Base-by-base conservation (phyloP, 2,113 vertebrate species). In the Pelusios castaneus region DNA sequence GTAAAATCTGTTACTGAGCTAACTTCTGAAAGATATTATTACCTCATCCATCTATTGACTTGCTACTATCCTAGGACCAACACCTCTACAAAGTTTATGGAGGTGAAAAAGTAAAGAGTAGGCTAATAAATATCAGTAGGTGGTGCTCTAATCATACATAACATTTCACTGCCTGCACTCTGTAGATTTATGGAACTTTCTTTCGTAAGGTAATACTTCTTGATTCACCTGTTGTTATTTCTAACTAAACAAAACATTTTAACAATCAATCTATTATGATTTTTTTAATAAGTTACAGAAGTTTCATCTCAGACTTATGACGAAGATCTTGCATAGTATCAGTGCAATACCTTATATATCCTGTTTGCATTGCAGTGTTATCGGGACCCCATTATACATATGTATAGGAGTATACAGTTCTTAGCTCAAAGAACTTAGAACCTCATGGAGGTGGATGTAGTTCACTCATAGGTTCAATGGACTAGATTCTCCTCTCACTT, bases 101-200 rank as follows among this genome's bases (percentile, higher is more conserved):
- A 63, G 49, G 38, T 0, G 1, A 10, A 38, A 38, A 83, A 51
- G 34, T 13, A 13, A 29, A 0, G 21, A 24, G 22, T 8, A 21
- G 31, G 22, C 6, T 49, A 14, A 2, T 4, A 8, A 27, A 22
- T 19, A 54, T 90, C 96, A 52, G 89, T 29, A 97, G 97, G 43
- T 95, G 97, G 97, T 49, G 89, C 94, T 89, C 12, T 90, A 31
- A 34, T 77, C 89, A 10, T 92, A 73, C 79, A 49, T 55, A 86
- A 29, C 29, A 19, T 31, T 11, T 52, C 60, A 2, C n/a, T 4
- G 31, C 3, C 38, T 9, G 14, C 41, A 6, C 29, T 4, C 21
- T 34, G 2, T 43, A 2, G 12, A 27, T 16, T 5, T 5, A 13
- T 60, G 29, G 31, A 58, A 38, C 84, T 24, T 43, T 24, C 52